Base-by-base conservation (phyloP, 2,797 vertebrate genomes). In the Cossypha caffra region DNA sequence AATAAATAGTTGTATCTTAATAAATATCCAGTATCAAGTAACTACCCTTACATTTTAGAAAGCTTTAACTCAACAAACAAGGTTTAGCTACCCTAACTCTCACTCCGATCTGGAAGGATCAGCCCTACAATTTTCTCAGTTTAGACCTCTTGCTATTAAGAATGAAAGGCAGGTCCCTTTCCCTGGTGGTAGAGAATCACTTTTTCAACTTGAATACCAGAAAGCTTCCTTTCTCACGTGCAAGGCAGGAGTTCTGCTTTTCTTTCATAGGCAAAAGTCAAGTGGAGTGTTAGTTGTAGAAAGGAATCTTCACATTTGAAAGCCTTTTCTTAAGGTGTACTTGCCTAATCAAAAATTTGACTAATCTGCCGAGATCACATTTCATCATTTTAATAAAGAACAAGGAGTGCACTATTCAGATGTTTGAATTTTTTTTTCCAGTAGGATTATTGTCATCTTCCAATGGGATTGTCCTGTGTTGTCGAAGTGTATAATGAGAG, bases 391-490 rank as follows among this genome's bases (percentile, higher is more conserved):
- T 96, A 94, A 75, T 50, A 93, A 52, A 59, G 94, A 96, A 84
- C 86, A 96, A 91, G 93, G 89, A 97, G 94, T 88, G 95, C 93
- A 90, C 94, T 96, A 96, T 93, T 96, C 82, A 1, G 79, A 66
- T 93, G 93, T 96, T 97, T 93, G 82, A 67, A 51, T 76, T 94
- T 87, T 96, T 95, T 96, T 96, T 95, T 95, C 95, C 95, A 96
- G 96, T 95, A 95, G 94, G 85, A 92, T 97, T 96, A 96, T 47
- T 91, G 91, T 86, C 93, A 96, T 96, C 96, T 96, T 97, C 96
- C 93, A 96, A 96, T 90, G 90, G 69, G 38, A 96, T 95, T 95
- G 85, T 95, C 93, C 94, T 95, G 91, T 94, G 96, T 61, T 96
- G 96, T 92, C 94, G 69, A 71, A 94, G 91, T 95, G 88, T 93